Conservation (phyloP, 2,888 invertebrate species). For the Cotesia congregata region DNA sequence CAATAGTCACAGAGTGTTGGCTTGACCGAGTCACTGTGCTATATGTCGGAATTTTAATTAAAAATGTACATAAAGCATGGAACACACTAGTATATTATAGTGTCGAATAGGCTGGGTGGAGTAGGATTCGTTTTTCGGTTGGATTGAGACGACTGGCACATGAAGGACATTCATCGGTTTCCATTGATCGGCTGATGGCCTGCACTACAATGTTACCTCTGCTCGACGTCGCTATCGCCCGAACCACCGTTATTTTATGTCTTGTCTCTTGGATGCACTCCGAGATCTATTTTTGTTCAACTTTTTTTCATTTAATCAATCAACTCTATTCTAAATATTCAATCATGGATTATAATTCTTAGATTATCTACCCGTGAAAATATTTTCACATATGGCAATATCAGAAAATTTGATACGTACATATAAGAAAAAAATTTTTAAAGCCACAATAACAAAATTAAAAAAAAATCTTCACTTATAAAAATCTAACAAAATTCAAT, state of each 20-base stretch:
- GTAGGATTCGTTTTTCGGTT: slow-evolving; percentile 52
- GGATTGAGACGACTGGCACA: slow-evolving; percentile 50
- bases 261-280: slow-evolving; percentile 34
- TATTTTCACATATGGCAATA: too few relatives aligned
- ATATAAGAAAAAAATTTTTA: too few relatives aligned
- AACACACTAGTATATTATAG: slow-evolving; percentile 28
- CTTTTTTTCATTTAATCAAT: too few relatives aligned
- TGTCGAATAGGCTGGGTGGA: slow-evolving; percentile 36
- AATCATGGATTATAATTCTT: too few relatives aligned
- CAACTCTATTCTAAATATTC: too few relatives aligned
- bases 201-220: slow-evolving; percentile 54
- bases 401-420: too few relatives aligned
- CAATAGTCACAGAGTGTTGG: slow-evolving; percentile 24
- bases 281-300: too few relatives aligned
- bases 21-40: slow-evolving; percentile 24
- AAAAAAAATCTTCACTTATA: too few relatives aligned
- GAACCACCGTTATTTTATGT: slow-evolving; percentile 49
- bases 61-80: slow-evolving; percentile 37
- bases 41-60: slow-evolving; percentile 44
- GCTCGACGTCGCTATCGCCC: slow-evolving; percentile 43
- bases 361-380: too few relatives aligned
- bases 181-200: slow-evolving; percentile 53
- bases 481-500: too few relatives aligned
- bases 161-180: slow-evolving; percentile 55
- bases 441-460: too few relatives aligned